These are phyloP conservation scores for Lampris megalopsis DNA, from an alignment of 2,113 vertebrate species.

Conservation along the genomic window DNA sequence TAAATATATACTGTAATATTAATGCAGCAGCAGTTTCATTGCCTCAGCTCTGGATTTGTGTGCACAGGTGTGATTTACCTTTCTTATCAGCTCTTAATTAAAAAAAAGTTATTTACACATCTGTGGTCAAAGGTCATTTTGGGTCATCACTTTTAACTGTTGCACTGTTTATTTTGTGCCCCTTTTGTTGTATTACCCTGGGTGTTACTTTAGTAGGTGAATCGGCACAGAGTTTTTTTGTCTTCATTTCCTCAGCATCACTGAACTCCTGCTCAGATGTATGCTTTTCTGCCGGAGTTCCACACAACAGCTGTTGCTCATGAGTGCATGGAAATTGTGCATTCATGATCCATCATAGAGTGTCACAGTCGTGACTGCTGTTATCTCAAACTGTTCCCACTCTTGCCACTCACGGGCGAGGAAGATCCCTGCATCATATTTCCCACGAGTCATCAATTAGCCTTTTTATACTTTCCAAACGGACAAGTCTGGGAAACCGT, in stretches of 20 bases:
- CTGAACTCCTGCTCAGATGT: slow-evolving; percentile 6
- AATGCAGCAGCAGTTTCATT: slow-evolving; percentile 23
- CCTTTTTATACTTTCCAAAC: slow-evolving; percentile 2
- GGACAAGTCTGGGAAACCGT: slow-evolving; percentile 8
- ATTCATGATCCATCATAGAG: slow-evolving; percentile 1
- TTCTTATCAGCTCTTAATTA: slow-evolving; percentile 31
- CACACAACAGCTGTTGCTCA: background rate
- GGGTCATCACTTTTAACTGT: slow-evolving; percentile 41
- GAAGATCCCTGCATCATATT: slow-evolving; percentile 59
- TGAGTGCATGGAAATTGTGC: background rate
- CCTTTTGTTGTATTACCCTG: slow-evolving; percentile 5
- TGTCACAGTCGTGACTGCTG: background rate
- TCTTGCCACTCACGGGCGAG: slow-evolving; percentile 8
- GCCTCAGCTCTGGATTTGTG: slow-evolving; percentile 11
- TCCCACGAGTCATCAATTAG: slow-evolving; percentile 35
- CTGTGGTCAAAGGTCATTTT: slow-evolving; percentile 20
- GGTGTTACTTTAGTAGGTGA: slow-evolving; percentile 6
- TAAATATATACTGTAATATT: slow-evolving; percentile 36
- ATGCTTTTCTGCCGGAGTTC: slow-evolving; percentile 10
- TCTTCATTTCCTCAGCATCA: slow-evolving; percentile 8
- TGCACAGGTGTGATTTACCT: slow-evolving; percentile 7
- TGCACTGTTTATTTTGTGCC: slow-evolving; percentile 9
- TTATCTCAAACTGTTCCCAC: slow-evolving; percentile 2
- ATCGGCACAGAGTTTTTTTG: background rate
- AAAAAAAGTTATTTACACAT: slow-evolving; percentile 40